Percentiles rank a stretch among this genome's conserved stretches.
phyloP scores from a whole-genome alignment of 2,888 invertebrate species.

The Cryptus viduatorius region DNA sequence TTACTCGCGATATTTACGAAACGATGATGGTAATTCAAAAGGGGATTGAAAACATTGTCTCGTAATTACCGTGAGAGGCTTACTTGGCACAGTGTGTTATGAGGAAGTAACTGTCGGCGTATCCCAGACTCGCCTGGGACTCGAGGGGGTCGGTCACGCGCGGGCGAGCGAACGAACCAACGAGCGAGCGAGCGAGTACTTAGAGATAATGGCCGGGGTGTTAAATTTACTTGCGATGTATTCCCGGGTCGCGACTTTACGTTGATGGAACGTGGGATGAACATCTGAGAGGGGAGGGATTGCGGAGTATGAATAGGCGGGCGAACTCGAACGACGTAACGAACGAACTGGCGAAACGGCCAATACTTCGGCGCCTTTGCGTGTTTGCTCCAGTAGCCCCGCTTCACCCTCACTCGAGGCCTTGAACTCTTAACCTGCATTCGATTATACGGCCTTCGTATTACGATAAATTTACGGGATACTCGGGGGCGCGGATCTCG shows the following conservation, averaged over 20 bases:
- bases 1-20: background rate
- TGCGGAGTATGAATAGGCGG: background rate
- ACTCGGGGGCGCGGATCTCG: constrained; percentile 11
- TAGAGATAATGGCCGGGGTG: constrained; percentile 53
- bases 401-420: constrained; percentile 59
- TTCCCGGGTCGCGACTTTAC: constrained; percentile 36
- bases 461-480: constrained; percentile 59
- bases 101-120: background rate
- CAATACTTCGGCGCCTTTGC: constrained; percentile 62
- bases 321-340: constrained; percentile 5
- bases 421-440: constrained; percentile 76
- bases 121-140: background rate
- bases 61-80: constrained; percentile 3
- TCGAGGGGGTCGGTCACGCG: constrained; percentile 29
- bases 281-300: background rate
- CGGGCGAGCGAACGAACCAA: background rate
- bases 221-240: constrained; percentile 57
- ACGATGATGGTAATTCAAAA: background rate
- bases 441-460: constrained; percentile 69
- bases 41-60: background rate
- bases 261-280: constrained; percentile 22
- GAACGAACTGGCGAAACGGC: constrained; percentile 40
- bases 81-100: constrained; percentile 6
- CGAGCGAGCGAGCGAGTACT: constrained; percentile 30
- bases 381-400: constrained; percentile 49